Base-by-base conservation (phyloP, 1,140 invertebrate genomes). In the Globodera ellingtonae region DNA sequence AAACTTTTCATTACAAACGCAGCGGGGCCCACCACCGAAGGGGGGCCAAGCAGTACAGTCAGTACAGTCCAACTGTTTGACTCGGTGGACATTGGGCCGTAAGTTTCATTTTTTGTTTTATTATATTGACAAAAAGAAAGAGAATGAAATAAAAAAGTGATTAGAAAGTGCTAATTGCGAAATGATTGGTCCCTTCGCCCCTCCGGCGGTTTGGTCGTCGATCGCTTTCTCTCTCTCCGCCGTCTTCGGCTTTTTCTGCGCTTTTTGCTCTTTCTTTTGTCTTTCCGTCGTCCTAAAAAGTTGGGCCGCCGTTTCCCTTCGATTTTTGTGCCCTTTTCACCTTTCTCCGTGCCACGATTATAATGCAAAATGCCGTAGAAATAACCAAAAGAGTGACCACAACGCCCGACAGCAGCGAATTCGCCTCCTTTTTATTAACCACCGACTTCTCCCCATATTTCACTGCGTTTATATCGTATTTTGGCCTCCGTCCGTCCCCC, bases 401-500 rank as follows among this genome's bases (percentile, higher is more conserved):
- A 21, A 84, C 76, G 35, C 56, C 81, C 7, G 84, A 79, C 44
- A 85, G 44, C 84, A 76, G 77, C 13, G 81, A 77, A 65, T 86
- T 85, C 56, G 81, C 56, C 7, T 86, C 75, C 62, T 84, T 84
- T 67, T 67, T 77, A 6, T 67, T 77, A 6, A 44, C 18, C 46
- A 69, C 46, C 6, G 77, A 74, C 76, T 67, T 83, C 71, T 85
- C 76, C 35, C 84, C 84, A 70, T 86, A 85, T 70, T 78, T 72
- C 8, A 85, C 75, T 66, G 81, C 66, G 48, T 85, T 85, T 24
- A 85, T 85, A 46, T 85, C 85, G 62, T 85, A 85, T 35, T 47
- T 81, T 4, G 84, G 84, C 75, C 86, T 85, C 6, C 66, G 47
- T 47, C 47, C 85, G 69, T 85, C 84, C 46, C 81, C 72, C n/a